Evolutionary conservation across 1,140 invertebrate species (phyloP), one percentile per base, ranked within the genome.

Genomic region (Drosophila novamexicana): DNA sequence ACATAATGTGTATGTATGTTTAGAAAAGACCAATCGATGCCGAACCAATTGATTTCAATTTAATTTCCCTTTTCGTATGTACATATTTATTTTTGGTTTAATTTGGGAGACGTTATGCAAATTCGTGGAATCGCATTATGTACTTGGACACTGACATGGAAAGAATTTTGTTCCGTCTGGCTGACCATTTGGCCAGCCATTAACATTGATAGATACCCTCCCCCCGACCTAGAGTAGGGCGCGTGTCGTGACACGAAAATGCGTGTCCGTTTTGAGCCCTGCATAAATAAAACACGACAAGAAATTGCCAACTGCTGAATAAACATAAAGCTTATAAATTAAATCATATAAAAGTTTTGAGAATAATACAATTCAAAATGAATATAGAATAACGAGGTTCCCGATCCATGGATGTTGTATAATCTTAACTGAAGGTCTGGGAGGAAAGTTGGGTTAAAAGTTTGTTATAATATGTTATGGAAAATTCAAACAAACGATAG

Each of bases 41-140:
- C 66, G 54, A 71, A 68, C 67, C 71, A 86, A 86, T 86, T 86
- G 83, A 82, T 86, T 86, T 81, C 75, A 75, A 74, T 86, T 85
- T 47, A 72, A 79, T 76, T 88, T 75, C 47, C 66, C 62, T 79
- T 58, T 73, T 29, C 32, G 32, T 50, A 47, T 65, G 57, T 44
- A 14, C 61, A 37, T 42, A 16, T 14, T 50, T 61, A 44, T 44
- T 32, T 72, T 72, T 44, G 58, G 76, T 64, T 65, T 56, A 61
- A 39, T 36, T 66, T 52, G 22, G 22, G 40, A 18, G 37, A 22
- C 16, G 53, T 59, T 82, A 76, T 88, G 79, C 67, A 76, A 88
- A 78, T 85, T 69, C 53, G 44, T 68, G 52, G 74, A 79, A 70
- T 77, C 14, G 7, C 72, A 79, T 83, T 83, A 71, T 67, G 58